phyloP scores from a whole-genome alignment of 2,113 vertebrate genomes.

The Mandrillus leucophaeus region DNA sequence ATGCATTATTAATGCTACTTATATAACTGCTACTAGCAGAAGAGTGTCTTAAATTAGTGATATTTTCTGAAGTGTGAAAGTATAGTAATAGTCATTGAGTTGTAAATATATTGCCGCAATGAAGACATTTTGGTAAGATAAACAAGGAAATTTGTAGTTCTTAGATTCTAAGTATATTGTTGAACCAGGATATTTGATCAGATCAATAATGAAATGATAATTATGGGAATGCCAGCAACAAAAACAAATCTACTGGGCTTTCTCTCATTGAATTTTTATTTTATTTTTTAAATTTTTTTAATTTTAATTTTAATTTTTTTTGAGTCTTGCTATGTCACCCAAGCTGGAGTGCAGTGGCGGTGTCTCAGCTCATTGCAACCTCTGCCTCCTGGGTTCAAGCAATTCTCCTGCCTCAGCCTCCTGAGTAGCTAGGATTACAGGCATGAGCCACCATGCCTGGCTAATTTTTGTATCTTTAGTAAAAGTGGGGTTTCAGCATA shows the following conservation, averaged over 20 bases:
- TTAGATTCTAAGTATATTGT: background rate
- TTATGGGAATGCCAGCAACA: background rate
- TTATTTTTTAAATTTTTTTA: no score
- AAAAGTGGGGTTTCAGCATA: no score
- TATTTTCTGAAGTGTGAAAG: background rate
- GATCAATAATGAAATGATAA: background rate
- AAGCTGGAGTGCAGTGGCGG: no score
- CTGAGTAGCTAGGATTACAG: no score
- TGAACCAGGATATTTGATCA: background rate
- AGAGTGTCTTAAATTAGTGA: conserved; percentile 2
- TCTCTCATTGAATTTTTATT: background rate
- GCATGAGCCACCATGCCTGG: no score
- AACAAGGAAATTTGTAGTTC: background rate
- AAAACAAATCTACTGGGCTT: background rate
- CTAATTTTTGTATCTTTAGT: no score
- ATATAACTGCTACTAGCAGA: background rate
- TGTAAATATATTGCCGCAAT: background rate
- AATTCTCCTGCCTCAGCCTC: no score
- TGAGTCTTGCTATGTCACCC: no score
- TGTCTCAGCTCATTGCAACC: no score
- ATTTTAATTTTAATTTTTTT: no score
- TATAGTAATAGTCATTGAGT: background rate
- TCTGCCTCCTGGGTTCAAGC: no score
- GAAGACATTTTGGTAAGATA: background rate
- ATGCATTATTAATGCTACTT: background rate